Evolutionary conservation across 1,140 invertebrate genomes (phyloP).

Genomic region (Chrysoperla carnea): DNA sequence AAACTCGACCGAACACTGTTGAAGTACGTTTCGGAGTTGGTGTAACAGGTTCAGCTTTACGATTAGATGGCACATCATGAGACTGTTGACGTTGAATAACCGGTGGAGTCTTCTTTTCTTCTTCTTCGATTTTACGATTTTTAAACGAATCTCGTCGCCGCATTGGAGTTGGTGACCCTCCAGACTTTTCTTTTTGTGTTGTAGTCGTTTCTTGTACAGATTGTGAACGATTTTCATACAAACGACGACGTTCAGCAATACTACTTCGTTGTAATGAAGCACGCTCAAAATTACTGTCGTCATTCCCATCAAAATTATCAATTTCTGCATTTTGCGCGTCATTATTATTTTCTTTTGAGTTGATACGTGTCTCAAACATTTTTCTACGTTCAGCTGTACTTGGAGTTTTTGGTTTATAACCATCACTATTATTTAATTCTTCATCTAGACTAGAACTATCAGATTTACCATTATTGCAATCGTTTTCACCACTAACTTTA

Average conservation of each 20-base stretch:
- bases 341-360: slow-evolving; percentile 20
- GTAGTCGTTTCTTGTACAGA: slow-evolving; percentile 33
- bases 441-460: slow-evolving; percentile 39
- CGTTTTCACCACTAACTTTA: slow-evolving; percentile 13
- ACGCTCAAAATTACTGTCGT: slow-evolving; percentile 31
- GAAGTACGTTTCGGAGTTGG: slow-evolving; percentile 58
- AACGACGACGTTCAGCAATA: slow-evolving; percentile 55
- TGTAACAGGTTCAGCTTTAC: slow-evolving; percentile 23
- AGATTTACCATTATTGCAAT: slow-evolving; percentile 37
- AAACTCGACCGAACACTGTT: slow-evolving; percentile 75
- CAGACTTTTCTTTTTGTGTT: slow-evolving; percentile 39
- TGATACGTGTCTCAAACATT: slow-evolving; percentile 34
- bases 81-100: slow-evolving; percentile 28
- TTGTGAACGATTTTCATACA: slow-evolving; percentile 42
- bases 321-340: slow-evolving; percentile 22
- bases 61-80: slow-evolving; percentile 22
- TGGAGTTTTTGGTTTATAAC: slow-evolving; percentile 43
- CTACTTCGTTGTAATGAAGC: slow-evolving; percentile 38
- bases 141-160: slow-evolving; percentile 27
- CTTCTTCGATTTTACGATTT: slow-evolving; percentile 20
- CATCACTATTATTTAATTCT: slow-evolving; percentile 33
- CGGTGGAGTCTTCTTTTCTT: slow-evolving; percentile 33
- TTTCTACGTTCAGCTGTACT: slow-evolving; percentile 56
- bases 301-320: slow-evolving; percentile 17
- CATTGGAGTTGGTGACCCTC: slow-evolving; percentile 50